phyloP scores from a whole-genome alignment of 2,113 vertebrate genomes.

The Pituophis catenifer region DNA sequence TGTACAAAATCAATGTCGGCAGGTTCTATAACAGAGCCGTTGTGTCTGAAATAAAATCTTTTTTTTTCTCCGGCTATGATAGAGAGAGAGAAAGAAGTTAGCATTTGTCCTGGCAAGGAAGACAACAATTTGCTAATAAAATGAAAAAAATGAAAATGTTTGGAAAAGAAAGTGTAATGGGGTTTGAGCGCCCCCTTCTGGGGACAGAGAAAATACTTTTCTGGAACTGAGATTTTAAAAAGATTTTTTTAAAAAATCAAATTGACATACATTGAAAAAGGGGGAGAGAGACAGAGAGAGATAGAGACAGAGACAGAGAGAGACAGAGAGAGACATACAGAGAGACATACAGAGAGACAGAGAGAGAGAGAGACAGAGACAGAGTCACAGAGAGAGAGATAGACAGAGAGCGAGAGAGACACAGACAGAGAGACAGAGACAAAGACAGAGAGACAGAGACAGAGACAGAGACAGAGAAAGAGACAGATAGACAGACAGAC shows the following conservation, averaged over 20 bases:
- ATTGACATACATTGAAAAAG: not conserved
- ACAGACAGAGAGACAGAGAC: not conserved
- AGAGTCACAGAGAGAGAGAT: too few species aligned
- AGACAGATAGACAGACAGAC: too few species aligned
- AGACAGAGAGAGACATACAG: not conserved
- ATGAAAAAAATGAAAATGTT: constrained; percentile 60
- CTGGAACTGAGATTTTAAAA: not conserved
- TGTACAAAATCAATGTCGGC: constrained; percentile 41
- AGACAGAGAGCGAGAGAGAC: too few species aligned
- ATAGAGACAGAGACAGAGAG: too few species aligned
- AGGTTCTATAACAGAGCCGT: constrained; percentile 50
- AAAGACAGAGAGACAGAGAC: not conserved
- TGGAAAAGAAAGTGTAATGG: constrained; percentile 22
- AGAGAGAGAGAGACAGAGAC: too few species aligned
- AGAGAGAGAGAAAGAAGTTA: constrained; percentile 58
- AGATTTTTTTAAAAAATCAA: not conserved
- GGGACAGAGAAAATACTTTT: not conserved
- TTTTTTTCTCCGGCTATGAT: constrained; percentile 52
- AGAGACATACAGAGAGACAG: not conserved
- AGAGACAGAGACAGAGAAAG: too few species aligned
- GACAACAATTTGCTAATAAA: constrained; percentile 35
- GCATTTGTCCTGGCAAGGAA: constrained; percentile 54
- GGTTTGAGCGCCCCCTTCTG: constrained; percentile 19
- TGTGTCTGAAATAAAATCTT: constrained; percentile 65
- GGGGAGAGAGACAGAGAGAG: not conserved